Percentiles rank a stretch among this genome's conserved stretches.
Evolutionary conservation across 2,797 vertebrate genomes (phyloP).

Genomic region (Sorex maritimensis): DNA sequence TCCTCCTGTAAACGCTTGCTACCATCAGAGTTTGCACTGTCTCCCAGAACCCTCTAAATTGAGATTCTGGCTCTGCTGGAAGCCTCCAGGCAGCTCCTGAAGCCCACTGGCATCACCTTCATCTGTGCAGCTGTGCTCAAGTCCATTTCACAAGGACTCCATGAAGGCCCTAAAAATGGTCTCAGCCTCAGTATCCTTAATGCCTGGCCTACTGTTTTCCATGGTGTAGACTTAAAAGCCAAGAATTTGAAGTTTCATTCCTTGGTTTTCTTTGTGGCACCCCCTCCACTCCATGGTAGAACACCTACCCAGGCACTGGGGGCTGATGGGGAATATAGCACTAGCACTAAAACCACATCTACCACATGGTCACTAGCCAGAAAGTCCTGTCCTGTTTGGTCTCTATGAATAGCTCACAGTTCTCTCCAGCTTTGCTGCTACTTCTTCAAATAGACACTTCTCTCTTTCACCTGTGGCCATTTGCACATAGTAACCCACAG

Average conservation of each 20-base stretch:
- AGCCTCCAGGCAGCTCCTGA: background rate
- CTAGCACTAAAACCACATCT: background rate
- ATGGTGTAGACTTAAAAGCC: slow-evolving; percentile 21
- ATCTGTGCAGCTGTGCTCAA: background rate
- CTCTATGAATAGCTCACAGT: background rate
- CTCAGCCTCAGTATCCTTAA: background rate
- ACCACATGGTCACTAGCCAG: background rate
- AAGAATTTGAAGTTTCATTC: slow-evolving; percentile 28
- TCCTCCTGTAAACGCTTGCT: background rate
- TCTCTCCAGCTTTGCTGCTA: background rate
- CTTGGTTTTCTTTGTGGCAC: background rate
- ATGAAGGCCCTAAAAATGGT: background rate
- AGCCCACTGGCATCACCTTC: background rate
- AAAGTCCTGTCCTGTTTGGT: background rate
- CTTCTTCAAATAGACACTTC: background rate
- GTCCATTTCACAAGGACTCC: background rate
- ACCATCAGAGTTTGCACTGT: background rate
- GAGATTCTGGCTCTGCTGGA: background rate
- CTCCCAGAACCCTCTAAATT: background rate
- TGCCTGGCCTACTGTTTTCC: background rate
- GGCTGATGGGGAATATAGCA: slow-evolving; percentile 7
- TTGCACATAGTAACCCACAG: background rate
- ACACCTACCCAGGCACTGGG: background rate
- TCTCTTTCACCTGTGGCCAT: background rate
- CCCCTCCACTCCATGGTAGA: background rate